Percentiles rank a stretch among this genome's conserved stretches.
Evolutionary conservation across 2,797 vertebrate genomes (phyloP).

Genomic region (Tangara arthus): DNA sequence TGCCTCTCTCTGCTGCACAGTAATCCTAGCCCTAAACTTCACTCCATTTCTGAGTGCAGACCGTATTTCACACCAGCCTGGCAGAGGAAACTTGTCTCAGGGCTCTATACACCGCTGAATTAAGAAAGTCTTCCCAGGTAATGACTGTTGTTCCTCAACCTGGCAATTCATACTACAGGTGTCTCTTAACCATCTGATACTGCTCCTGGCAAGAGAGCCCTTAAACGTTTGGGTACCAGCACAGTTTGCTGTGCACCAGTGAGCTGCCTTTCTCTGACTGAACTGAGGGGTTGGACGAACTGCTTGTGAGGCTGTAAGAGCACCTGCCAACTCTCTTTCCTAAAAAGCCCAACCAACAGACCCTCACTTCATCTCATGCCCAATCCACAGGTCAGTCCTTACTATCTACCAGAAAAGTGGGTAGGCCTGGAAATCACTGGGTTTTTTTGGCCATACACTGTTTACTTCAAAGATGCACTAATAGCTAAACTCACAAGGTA

Average conservation of each 20-base stretch:
- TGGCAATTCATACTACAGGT: neutral
- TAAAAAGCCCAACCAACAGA: neutral
- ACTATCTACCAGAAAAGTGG: neutral
- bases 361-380: neutral
- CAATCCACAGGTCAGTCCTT: neutral
- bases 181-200: neutral
- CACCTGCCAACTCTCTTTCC: neutral
- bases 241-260: neutral
- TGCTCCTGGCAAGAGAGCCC: neutral
- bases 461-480: neutral
- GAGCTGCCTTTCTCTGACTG: neutral
- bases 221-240: neutral
- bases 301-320: neutral
- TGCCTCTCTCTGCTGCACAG: neutral
- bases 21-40: neutral
- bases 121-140: neutral
- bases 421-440: neutral
- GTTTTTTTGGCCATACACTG: neutral
- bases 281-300: neutral
- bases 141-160: rapidly evolving
- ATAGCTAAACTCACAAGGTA: neutral
- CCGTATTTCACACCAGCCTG: neutral
- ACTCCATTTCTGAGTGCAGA: neutral
- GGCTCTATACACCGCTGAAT: rapidly evolving
- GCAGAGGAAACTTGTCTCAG: neutral